Base-by-base conservation (phyloP, 2,888 invertebrate species). In the Ichneumon xanthorius region DNA sequence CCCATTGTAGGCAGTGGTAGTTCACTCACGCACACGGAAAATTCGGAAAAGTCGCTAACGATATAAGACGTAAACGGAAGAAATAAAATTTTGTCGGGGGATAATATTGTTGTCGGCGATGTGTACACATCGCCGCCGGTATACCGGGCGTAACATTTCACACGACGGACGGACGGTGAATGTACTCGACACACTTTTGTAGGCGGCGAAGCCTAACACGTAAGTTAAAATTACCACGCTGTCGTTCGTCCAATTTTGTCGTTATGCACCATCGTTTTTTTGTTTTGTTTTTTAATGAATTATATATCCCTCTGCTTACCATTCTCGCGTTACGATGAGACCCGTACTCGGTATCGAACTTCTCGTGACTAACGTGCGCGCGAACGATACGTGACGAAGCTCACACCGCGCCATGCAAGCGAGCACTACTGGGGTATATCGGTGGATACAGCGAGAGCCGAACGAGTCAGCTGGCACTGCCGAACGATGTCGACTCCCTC, bases 381-480 rank as follows among this genome's bases (percentile, higher is more conserved):
- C 55, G 79, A 85, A 63, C 80, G 68, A 53, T 81, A 84, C 86
- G 78, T 80, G 73, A 65, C 77, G 84, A 85, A 73, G 86, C 82
- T 84, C 81, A 83, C 84, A 55, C 58, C 76, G 73, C 84, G 88
- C 85, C 84, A 81, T 85, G 82, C 84, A 83, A 83, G 77, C 87
- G 75, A 84, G 84, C 81, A 86, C 82, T 85, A 78, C 77, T 63
- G 26, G 45, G 33, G 53, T 50, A 11, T 58, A 30, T 33, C 55
- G 68, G 75, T 30, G 82, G 33, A 72, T 77, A 55, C 87, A 78
- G 86, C 87, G 87, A 87, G 86, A 88, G 84, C 53, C 87, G 89
- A 88, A 89, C 90, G 89, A 90, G 89, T 92, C 91, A 90, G 91
- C 92, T 92, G 92, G 90, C 89, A 90, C 90, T 89, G 89, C 40